Base-by-base conservation (phyloP, 1,140 invertebrate species). In the Drosophila tropicalis region DNA sequence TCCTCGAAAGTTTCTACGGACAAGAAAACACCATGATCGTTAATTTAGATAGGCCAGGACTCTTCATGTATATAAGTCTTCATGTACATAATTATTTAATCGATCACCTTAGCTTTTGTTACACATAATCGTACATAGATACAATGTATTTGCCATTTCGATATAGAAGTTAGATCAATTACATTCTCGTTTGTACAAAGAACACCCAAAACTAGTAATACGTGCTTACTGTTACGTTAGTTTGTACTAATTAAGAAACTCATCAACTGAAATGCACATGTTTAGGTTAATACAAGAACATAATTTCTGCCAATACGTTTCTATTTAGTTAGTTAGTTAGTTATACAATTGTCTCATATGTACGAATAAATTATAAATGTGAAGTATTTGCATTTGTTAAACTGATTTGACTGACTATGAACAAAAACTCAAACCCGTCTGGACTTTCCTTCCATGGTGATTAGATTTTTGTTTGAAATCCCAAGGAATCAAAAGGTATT, bases 131-230 rank as follows among this genome's bases (percentile, higher is more conserved):
- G 17, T 32, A 51, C 7, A 44, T 44, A 76, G 6, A 60, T 41
- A 77, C 62, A 39, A 39, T 65, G 63, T 63, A 68, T 73, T 79
- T 62, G 60, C 32, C 36, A 72, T 62, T 77, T 72, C 62, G 63
- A 77, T 65, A 47, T 40, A 15, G 6, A 39, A 67, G n/a, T 68
- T 79, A 81, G 41, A 65, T 68, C 10, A 67, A 75, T 70, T 67
- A 44, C 6, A 71, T 62, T 57, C 36, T 39, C 61, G 61, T 76
- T 74, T 81, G 67, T 85, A 86, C 78, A 84, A 83, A 84, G 5
- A 60, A 56, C 3, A 36, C 79, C 72, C 71, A 79, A 83, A 82
- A 69, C 51, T 71, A 65, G 51, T 17, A 70, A 47, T 72, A 63
- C 65, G 68, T 80, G 5, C 29, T 29, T 0, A 29, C 0, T 29